Conservation (phyloP, 2,888 invertebrate species). For the Cephalotes varians region DNA sequence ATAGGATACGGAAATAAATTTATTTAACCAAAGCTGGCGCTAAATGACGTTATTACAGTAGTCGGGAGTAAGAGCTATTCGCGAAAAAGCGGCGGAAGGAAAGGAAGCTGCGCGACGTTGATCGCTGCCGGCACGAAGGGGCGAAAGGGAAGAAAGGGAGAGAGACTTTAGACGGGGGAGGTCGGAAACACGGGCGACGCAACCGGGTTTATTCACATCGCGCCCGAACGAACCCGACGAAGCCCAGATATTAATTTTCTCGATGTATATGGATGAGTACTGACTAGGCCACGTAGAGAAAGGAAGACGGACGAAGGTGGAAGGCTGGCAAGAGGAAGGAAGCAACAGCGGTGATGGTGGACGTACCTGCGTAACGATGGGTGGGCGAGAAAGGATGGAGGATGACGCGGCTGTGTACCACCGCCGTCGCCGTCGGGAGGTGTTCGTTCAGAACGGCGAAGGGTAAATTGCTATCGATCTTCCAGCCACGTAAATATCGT, state of each 20-base stretch:
- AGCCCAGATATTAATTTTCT: slow-evolving; percentile 84
- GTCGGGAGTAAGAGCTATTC: slow-evolving; percentile 28
- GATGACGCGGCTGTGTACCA: slow-evolving; percentile 40
- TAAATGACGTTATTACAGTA: slow-evolving; percentile 33
- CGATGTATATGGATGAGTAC: slow-evolving; percentile 85
- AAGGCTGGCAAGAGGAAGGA: slow-evolving; percentile 42
- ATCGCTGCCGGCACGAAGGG: slow-evolving; percentile 56
- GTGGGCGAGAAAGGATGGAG: slow-evolving; percentile 15
- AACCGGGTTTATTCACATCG: slow-evolving; percentile 81
- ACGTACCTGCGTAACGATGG: slow-evolving; percentile 52
- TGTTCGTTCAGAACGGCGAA: slow-evolving; percentile 72
- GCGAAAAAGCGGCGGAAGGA: slow-evolving; percentile 41
- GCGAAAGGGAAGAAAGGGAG: slow-evolving; percentile 17
- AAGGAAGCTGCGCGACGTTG: slow-evolving; percentile 48
- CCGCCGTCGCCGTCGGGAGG: slow-evolving; percentile 51
- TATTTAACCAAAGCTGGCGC: slow-evolving; percentile 35
- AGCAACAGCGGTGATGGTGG: slow-evolving; percentile 54
- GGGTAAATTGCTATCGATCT: slow-evolving; percentile 80
- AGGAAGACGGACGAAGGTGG: slow-evolving; percentile 41
- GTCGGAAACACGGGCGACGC: slow-evolving; percentile 59
- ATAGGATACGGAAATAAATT: slow-evolving; percentile 1
- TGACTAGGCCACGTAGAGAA: slow-evolving; percentile 74
- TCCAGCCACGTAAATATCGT: slow-evolving; percentile 76
- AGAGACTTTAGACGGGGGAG: neutral
- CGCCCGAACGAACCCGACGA: slow-evolving; percentile 77